Evolutionary conservation across 64 coral and sea anemone genomes (phyloP).

Genomic region (Montipora efflorescens): DNA sequence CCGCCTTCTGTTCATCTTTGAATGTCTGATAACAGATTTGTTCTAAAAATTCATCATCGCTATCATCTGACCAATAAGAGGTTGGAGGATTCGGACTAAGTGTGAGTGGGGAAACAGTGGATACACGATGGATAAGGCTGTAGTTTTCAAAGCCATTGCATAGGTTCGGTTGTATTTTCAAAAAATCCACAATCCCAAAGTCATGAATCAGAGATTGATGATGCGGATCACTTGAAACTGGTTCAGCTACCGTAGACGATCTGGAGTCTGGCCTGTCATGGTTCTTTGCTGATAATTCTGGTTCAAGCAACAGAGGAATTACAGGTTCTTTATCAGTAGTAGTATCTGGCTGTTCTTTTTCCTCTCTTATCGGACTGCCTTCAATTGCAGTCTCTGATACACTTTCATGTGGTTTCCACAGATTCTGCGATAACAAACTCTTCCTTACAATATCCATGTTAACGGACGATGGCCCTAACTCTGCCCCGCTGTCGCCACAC

Average conservation of each 20-base stretch:
- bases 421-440: conserved; percentile 53
- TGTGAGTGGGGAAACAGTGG: conserved; percentile 80
- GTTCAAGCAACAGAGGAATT: conserved; percentile 68
- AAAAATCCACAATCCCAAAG: conserved; percentile 87
- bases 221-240: not conserved
- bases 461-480: not conserved
- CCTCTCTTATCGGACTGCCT: not conserved
- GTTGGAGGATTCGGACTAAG: conserved; percentile 80
- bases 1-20: conserved; percentile 30
- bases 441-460: conserved; percentile 39
- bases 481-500: not conserved
- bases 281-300: not conserved
- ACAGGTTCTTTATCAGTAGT: conserved; percentile 1
- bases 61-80: conserved; percentile 89
- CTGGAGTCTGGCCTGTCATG: conserved; percentile 2
- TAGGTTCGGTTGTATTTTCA: conserved; percentile 56
- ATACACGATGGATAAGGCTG: conserved; percentile 75
- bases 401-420: conserved; percentile 90
- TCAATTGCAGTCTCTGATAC: conserved; percentile 39
- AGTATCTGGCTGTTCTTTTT: not conserved
- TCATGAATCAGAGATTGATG: conserved; percentile 66
- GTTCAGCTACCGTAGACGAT: not conserved
- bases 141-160: conserved; percentile 71
- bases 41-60: conserved; percentile 75
- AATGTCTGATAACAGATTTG: not conserved